These are phyloP conservation scores for Drosophila nr. perissopoda DNA, from an alignment of 2,888 invertebrate species.

Conservation along the genomic window DNA sequence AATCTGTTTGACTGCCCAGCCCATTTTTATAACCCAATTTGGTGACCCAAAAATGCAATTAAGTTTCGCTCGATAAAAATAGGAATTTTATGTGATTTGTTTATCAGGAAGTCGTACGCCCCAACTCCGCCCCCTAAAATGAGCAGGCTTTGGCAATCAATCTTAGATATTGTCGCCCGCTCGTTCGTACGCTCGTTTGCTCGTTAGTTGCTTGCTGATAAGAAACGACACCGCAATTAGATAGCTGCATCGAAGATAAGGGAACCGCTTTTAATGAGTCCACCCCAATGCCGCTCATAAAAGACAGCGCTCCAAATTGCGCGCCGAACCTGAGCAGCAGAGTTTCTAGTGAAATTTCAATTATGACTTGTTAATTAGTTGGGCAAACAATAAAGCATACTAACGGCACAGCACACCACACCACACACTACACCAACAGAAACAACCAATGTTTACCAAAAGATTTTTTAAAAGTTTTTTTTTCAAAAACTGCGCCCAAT, in stretches of 20 bases:
- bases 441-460: neutral
- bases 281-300: conserved; percentile 53
- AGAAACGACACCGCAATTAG: conserved; percentile 77
- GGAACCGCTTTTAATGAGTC: conserved; percentile 68
- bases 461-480: neutral
- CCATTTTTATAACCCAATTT: conserved; percentile 68
- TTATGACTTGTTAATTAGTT: conserved; percentile 65
- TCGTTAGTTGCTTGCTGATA: conserved; percentile 65
- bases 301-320: conserved; percentile 53
- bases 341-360: conserved; percentile 68
- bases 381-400: conserved; percentile 43
- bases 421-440: neutral
- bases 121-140: conserved; percentile 19
- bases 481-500: conserved; percentile 16
- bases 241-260: conserved; percentile 71
- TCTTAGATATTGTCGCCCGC: conserved; percentile 75
- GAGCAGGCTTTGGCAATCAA: conserved; percentile 60
- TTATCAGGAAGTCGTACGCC: conserved; percentile 53
- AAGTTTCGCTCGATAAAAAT: conserved; percentile 75
- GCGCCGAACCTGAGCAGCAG: conserved; percentile 18
- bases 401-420: conserved; percentile 2
- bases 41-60: conserved; percentile 79
- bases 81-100: conserved; percentile 75
- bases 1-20: conserved; percentile 40
- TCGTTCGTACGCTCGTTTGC: conserved; percentile 47